These are phyloP conservation scores for Leptinotarsa lineolata DNA, from an alignment of 1,140 invertebrate genomes.

Conservation along the genomic window DNA sequence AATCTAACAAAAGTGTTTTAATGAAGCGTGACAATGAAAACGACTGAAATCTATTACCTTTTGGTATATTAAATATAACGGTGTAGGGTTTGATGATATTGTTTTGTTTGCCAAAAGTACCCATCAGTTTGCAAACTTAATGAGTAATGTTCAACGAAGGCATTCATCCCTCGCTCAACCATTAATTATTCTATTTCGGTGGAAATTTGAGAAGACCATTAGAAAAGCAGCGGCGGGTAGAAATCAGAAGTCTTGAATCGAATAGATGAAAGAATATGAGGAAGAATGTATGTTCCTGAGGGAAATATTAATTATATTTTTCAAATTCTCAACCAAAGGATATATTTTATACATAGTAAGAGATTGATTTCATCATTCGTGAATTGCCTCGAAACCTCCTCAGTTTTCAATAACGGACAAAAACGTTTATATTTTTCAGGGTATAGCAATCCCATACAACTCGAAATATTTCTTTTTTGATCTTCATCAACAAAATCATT, in stretches of 20 bases:
- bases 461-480: no score
- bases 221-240: slow-evolving; percentile 8
- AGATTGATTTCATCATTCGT: no score
- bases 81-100: slow-evolving; percentile 14
- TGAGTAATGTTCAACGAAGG: slow-evolving; percentile 25
- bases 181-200: slow-evolving; percentile 30
- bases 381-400: no score
- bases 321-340: no score
- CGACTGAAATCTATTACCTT: slow-evolving; percentile 18
- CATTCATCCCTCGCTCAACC: slow-evolving; percentile 20
- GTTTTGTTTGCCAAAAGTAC: slow-evolving; percentile 12
- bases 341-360: no score
- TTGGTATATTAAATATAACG: slow-evolving; percentile 14
- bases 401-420: no score
- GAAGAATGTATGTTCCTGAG: no score
- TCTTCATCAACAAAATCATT: no score
- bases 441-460: no score
- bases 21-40: slow-evolving; percentile 21
- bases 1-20: slow-evolving; percentile 8
- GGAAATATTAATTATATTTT: no score
- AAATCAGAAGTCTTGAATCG: neutral
- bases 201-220: slow-evolving; percentile 8
- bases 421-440: no score
- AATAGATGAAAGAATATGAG: no score
- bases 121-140: slow-evolving; percentile 19